phyloP scores from a whole-genome alignment of 2,888 invertebrate species.

The Cyrtodaria siliqua region DNA sequence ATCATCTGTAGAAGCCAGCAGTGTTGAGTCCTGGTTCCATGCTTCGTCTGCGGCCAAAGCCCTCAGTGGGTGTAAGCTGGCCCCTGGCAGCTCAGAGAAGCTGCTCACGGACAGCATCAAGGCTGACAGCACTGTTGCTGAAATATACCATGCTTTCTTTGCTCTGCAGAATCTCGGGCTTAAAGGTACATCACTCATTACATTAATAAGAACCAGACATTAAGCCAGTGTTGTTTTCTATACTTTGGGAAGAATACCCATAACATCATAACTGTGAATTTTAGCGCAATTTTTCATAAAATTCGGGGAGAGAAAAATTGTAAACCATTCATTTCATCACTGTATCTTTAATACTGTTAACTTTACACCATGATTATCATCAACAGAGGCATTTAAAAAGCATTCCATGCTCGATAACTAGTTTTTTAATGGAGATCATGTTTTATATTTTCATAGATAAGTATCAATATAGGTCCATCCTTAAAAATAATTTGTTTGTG shows the following conservation, averaged over 20 bases:
- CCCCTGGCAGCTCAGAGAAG: constrained; percentile 76
- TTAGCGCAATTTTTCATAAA: no score
- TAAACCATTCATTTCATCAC: neutral
- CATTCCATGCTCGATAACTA: no score
- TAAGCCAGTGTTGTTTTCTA: no score
- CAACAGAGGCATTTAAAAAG: no score
- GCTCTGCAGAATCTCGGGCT: constrained; percentile 90
- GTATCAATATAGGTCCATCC: no score
- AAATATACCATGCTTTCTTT: constrained; percentile 91
- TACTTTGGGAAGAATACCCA: no score
- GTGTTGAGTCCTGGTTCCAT: constrained; percentile 88
- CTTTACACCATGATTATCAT: neutral
- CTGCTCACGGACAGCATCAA: constrained; percentile 89
- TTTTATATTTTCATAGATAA: no score
- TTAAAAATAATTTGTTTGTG: no score
- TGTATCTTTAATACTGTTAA: neutral
- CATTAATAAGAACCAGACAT: no score
- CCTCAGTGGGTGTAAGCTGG: constrained; percentile 86
- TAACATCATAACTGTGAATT: no score
- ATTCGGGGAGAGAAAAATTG: neutral
- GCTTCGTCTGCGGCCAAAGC: constrained; percentile 89
- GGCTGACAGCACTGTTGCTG: constrained; percentile 89
- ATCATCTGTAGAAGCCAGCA: constrained; percentile 84
- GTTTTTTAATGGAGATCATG: no score
- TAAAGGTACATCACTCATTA: constrained; percentile 80